phyloP scores from a whole-genome alignment of 2,888 invertebrate genomes.

The Pharmacophagus antenor region DNA sequence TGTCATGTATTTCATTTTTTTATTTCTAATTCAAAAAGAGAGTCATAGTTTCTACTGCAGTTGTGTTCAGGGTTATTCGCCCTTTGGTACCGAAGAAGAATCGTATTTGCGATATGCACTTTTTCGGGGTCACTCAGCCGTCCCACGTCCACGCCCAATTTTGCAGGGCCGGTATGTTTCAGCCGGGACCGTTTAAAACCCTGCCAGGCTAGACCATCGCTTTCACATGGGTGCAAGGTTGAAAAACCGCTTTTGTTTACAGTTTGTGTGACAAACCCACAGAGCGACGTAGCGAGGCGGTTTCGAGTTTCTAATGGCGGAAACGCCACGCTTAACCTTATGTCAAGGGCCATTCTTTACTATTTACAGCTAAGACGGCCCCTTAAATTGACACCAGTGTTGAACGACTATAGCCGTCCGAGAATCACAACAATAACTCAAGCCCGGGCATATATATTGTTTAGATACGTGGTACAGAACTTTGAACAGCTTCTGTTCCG shows the following conservation, averaged over 20 bases:
- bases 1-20: neutral
- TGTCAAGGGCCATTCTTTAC: conserved; percentile 5
- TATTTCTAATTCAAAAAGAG: conserved; percentile 39
- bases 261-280: conserved; percentile 1
- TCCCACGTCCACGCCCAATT: conserved; percentile 5
- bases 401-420: conserved; percentile 23
- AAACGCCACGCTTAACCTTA: neutral
- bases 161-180: conserved; percentile 8
- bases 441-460: conserved; percentile 35
- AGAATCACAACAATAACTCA: conserved; percentile 32
- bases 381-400: conserved; percentile 15
- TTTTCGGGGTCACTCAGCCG: conserved; percentile 24
- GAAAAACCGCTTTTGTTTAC: conserved; percentile 2
- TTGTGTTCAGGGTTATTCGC: conserved; percentile 40
- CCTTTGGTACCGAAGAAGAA: conserved; percentile 32
- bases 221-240: conserved; percentile 5
- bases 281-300: neutral
- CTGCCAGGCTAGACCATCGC: conserved; percentile 7
- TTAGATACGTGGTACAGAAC: conserved; percentile 35
- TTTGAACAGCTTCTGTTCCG: conserved; percentile 49
- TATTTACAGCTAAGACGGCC: conserved; percentile 1
- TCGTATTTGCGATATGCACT: conserved; percentile 20
- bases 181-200: conserved; percentile 24
- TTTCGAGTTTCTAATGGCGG: conserved; percentile 17
- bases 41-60: conserved; percentile 62